Percentiles rank a stretch among this genome's conserved stretches.
Evolutionary conservation across 2,888 invertebrate genomes (phyloP).

Genomic region (Lasiommata megera): DNA sequence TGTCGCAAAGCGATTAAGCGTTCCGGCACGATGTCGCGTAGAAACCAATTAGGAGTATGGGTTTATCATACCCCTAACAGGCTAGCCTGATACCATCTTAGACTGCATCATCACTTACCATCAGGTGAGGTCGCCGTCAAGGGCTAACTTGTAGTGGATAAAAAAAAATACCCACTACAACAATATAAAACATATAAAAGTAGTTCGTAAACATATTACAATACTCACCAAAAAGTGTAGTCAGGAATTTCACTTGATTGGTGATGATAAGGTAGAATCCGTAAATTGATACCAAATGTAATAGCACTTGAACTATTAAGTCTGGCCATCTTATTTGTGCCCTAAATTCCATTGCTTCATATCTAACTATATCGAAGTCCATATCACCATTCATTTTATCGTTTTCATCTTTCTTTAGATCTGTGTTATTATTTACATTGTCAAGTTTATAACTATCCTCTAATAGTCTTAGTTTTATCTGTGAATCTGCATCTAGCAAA

Average conservation of each 20-base stretch:
- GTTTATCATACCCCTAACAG: no score
- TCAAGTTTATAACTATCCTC: constrained; percentile 40
- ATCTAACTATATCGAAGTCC: constrained; percentile 63
- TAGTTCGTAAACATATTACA: constrained; percentile 1
- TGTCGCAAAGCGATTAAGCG: no score
- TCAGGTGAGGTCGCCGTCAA: no score
- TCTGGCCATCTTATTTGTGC: constrained; percentile 88
- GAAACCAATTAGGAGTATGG: no score
- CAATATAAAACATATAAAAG: no score
- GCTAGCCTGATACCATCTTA: no score
- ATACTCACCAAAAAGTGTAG: constrained; percentile 87
- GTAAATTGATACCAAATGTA: constrained; percentile 86
- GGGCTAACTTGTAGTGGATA: no score
- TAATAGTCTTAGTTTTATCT: constrained; percentile 50
- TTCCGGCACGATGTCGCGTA: no score
- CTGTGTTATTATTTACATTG: constrained; percentile 54
- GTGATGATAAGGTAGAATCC: constrained; percentile 85
- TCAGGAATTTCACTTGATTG: constrained; percentile 78
- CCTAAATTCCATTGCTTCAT: constrained; percentile 76
- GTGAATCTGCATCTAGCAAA: constrained; percentile 43
- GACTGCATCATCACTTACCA: no score
- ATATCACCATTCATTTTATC: constrained; percentile 46
- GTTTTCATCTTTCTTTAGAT: constrained; percentile 32
- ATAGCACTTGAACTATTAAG: constrained; percentile 84
- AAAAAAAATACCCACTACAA: no score